A percentile compares a stretch with the other conserved stretches of the same genome.
These are phyloP conservation scores for Pediacus dermestoides DNA, from an alignment of 2,888 invertebrate genomes.

Conservation along the genomic window DNA sequence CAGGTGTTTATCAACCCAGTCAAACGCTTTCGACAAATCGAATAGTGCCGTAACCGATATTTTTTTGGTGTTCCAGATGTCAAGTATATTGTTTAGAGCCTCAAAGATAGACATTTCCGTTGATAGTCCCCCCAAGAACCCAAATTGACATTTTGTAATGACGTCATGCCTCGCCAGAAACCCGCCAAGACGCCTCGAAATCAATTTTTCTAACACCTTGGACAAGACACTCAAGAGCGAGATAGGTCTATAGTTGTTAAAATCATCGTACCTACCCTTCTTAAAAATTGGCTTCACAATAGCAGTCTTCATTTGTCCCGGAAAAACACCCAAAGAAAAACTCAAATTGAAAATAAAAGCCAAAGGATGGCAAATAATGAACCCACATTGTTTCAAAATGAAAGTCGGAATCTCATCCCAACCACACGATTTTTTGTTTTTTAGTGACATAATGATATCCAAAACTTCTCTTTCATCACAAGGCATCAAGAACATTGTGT, in stretches of 20 bases:
- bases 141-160: background rate
- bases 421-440: background rate
- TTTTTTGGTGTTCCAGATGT: background rate
- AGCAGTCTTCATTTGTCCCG: background rate
- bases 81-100: background rate
- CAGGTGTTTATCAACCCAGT: background rate
- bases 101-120: background rate
- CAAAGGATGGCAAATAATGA: background rate
- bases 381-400: background rate
- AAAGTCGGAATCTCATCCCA: background rate
- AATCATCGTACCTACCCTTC: background rate
- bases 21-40: constrained; percentile 1
- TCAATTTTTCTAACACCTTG: background rate
- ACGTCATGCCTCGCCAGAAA: background rate
- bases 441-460: background rate
- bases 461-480: background rate
- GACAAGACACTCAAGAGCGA: background rate
- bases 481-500: background rate
- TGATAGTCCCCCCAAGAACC: background rate
- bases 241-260: constrained; percentile 1
- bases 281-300: background rate
- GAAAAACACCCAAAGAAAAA: background rate
- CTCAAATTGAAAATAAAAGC: background rate
- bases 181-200: background rate
- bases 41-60: background rate